phyloP scores from a whole-genome alignment of 2,888 invertebrate genomes.

The Auanema sp. region DNA sequence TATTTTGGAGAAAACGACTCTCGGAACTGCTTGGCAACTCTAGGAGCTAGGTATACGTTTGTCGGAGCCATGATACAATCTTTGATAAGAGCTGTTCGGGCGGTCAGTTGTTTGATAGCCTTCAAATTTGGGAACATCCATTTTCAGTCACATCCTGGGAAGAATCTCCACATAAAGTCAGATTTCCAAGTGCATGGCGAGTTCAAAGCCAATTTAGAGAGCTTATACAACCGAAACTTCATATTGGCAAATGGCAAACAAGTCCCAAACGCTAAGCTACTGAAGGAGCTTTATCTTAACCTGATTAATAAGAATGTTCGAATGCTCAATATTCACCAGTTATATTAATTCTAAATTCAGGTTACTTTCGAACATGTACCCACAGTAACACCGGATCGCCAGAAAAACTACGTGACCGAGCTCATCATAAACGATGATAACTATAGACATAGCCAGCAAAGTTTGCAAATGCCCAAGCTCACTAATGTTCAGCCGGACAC shows the following conservation, averaged over 20 bases:
- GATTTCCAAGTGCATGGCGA: background rate
- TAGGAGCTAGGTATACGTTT: slow-evolving; percentile 14
- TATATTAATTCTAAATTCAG: background rate
- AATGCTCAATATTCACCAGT: background rate
- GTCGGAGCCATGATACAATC: slow-evolving; percentile 22
- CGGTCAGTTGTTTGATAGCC: slow-evolving; percentile 1
- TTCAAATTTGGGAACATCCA: background rate
- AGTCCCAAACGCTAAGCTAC: too few relatives aligned
- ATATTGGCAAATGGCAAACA: too few relatives aligned
- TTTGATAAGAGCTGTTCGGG: slow-evolving; percentile 10
- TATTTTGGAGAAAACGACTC: slow-evolving; percentile 32
- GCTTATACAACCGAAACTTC: too few relatives aligned
- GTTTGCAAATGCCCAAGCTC: background rate
- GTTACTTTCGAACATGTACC: background rate
- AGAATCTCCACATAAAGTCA: background rate
- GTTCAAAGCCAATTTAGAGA: too few relatives aligned
- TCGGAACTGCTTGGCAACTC: slow-evolving; percentile 23
- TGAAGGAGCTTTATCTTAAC: too few relatives aligned
- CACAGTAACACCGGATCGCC: background rate
- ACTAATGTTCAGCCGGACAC: too few relatives aligned
- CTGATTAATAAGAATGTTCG: too few relatives aligned
- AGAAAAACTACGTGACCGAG: slow-evolving; percentile 4
- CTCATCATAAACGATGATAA: background rate
- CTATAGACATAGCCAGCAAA: background rate
- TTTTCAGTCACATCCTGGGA: background rate